Evolutionary conservation across 2,797 vertebrate species (phyloP).

Genomic region (Otus scops): DNA sequence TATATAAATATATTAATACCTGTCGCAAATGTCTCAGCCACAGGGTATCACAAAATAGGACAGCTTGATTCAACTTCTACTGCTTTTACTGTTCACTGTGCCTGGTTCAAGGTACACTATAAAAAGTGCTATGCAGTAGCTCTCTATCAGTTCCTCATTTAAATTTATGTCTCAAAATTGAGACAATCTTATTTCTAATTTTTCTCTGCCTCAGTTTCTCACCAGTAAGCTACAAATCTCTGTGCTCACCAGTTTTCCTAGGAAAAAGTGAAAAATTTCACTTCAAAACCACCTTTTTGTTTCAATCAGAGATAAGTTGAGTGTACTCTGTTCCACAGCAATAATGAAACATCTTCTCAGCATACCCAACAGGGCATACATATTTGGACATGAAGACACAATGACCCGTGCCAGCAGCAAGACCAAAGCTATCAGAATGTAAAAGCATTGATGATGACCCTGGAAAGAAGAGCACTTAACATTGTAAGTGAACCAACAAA

Average conservation of each 20-base stretch:
- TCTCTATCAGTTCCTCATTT: not conserved
- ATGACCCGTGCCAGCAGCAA: not conserved
- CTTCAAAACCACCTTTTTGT: not conserved
- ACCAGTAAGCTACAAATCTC: not conserved
- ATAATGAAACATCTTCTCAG: slow-evolving; percentile 23
- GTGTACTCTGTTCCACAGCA: not conserved
- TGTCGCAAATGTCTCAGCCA: not conserved
- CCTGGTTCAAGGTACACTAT: not conserved
- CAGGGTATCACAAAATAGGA: not conserved
- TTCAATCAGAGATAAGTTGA: not conserved
- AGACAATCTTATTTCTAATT: not conserved
- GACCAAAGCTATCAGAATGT: not conserved
- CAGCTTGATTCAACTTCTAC: not conserved
- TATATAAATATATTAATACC: not conserved
- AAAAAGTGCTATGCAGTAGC: not conserved
- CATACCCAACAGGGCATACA: not conserved
- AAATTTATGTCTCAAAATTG: not conserved
- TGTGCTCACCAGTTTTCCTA: not conserved
- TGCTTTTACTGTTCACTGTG: not conserved
- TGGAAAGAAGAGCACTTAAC: not conserved
- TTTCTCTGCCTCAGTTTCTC: not conserved
- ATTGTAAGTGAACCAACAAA: not conserved
- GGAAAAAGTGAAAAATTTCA: not conserved
- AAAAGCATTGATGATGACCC: not conserved
- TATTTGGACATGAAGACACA: slow-evolving; percentile 17